These are phyloP conservation scores for Hypsopygia costalis DNA, from an alignment of 2,888 invertebrate species.

Conservation along the genomic window DNA sequence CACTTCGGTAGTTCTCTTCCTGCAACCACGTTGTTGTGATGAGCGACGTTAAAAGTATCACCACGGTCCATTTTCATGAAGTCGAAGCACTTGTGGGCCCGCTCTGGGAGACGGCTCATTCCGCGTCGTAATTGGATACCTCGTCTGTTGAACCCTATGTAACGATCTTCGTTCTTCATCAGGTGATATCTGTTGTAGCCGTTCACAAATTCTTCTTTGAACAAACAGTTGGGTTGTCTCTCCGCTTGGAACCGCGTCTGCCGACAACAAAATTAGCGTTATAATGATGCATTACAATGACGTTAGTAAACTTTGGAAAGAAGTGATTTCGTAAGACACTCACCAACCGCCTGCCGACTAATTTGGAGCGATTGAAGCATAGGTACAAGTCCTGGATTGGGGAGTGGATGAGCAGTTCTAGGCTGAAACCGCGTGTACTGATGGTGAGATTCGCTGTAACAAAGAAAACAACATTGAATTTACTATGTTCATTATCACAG, in stretches of 20 bases:
- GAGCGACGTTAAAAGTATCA: slow-evolving; percentile 80
- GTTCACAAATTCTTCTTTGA: slow-evolving; percentile 83
- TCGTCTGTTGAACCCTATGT: slow-evolving; percentile 82
- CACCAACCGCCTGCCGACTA: slow-evolving; percentile 85
- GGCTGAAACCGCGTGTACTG: slow-evolving; percentile 80
- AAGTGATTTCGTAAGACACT: slow-evolving; percentile 23
- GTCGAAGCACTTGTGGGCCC: slow-evolving; percentile 80
- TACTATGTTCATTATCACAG: no score
- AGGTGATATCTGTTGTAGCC: slow-evolving; percentile 83
- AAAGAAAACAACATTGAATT: slow-evolving; percentile 24
- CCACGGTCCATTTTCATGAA: slow-evolving; percentile 80
- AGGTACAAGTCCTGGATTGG: slow-evolving; percentile 87
- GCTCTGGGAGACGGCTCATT: slow-evolving; percentile 58
- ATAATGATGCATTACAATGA: background rate
- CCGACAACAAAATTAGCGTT: slow-evolving; percentile 25
- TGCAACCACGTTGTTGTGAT: slow-evolving; percentile 80
- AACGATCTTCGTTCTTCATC: slow-evolving; percentile 80
- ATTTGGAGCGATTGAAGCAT: slow-evolving; percentile 88
- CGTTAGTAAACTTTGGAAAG: background rate
- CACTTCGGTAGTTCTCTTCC: slow-evolving; percentile 59
- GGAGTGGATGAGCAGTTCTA: slow-evolving; percentile 84
- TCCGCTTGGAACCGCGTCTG: slow-evolving; percentile 80
- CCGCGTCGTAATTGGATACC: slow-evolving; percentile 78
- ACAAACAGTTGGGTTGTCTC: slow-evolving; percentile 81
- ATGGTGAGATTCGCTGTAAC: slow-evolving; percentile 85